A percentile compares a stretch with the other conserved stretches of the same genome.
Evolutionary conservation across 2,797 vertebrate species (phyloP).

Genomic region (Melanotaenia nigrans): DNA sequence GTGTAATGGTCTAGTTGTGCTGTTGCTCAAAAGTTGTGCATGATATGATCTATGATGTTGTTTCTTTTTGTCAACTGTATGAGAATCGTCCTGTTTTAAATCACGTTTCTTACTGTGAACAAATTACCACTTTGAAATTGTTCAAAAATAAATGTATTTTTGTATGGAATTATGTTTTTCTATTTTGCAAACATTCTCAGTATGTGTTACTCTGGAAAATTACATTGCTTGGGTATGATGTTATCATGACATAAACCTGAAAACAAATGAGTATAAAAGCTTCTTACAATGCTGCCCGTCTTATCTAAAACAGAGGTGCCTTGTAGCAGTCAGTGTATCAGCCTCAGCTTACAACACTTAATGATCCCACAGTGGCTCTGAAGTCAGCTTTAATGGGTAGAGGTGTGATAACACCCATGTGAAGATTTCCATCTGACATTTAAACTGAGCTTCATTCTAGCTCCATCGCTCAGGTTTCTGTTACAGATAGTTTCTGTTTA

Average conservation of each 20-base stretch:
- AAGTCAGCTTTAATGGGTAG: conserved; percentile 67
- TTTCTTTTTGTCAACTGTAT: conserved; percentile 65
- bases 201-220: conserved; percentile 10
- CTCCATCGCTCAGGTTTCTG: conserved; percentile 52
- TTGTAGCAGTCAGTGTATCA: conserved; percentile 45
- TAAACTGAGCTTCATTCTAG: conserved; percentile 53
- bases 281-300: conserved; percentile 21
- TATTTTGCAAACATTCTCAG: conserved; percentile 2
- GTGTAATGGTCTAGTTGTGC: conserved; percentile 73
- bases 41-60: conserved; percentile 73
- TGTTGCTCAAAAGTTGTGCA: conserved; percentile 71
- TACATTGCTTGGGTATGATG: not conserved
- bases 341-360: conserved; percentile 48
- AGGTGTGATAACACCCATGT: conserved; percentile 70
- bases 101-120: conserved; percentile 96
- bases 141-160: conserved; percentile 99
- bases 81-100: conserved; percentile 85
- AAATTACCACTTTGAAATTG: conserved; percentile 94
- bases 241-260: conserved; percentile 27
- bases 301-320: conserved; percentile 48
- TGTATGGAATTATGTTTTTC: conserved; percentile 70
- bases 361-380: conserved; percentile 58
- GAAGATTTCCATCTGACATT: conserved; percentile 67
- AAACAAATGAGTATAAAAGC: conserved; percentile 35
- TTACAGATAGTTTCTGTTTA: conserved; percentile 56